Base-by-base conservation (phyloP, 2,113 vertebrate species). In the Suncus etruscus region DNA sequence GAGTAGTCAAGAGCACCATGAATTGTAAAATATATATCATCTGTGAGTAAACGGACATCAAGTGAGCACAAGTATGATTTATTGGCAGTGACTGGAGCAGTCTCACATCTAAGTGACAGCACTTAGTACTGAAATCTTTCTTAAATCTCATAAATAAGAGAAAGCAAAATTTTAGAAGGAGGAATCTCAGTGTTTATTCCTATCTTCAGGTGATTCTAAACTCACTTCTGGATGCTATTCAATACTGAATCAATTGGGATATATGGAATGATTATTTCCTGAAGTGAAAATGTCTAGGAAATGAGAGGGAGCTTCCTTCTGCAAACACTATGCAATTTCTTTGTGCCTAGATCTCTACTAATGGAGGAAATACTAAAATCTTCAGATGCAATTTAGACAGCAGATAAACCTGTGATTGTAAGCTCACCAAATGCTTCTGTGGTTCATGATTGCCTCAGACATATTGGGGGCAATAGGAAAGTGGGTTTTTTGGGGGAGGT, bases 11-110 rank as follows among this genome's bases (percentile, higher is more conserved):
- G 69, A 88, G 86, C 1, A 3, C 89, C 47, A 2, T 86, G 81
- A 86, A 91, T 92, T 86, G 32, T 91, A 89, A 94, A 89, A 78
- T 61, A 63, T 45, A 2, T 45, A 86, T 95, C 73, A 89, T 84
- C 80, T 77, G 73, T 63, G 90, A 93, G 63, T 83, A 86, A 90
- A 90, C 10, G 80, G n/a, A 90, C 81, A 74, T 80, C 73, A 61
- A 90, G 69, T 12, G 4, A 63, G 74, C 78, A 58, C 83, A 39
- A 32, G 54, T 54, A 47, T 75, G 73, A 95, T 88, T 93, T 87
- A 81, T 90, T 0, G 0, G 69, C 27, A 25, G 83, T 12, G 83
- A n/a, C 89, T 74, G n/a, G 50, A 50, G 47, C 63, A 24, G 39
- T 6, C 7, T 50, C 77, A 2, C 22, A 47, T 7, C 9, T 75